These are phyloP conservation scores for Sebastes minor DNA, from an alignment of 2,797 vertebrate species.

Conservation along the genomic window DNA sequence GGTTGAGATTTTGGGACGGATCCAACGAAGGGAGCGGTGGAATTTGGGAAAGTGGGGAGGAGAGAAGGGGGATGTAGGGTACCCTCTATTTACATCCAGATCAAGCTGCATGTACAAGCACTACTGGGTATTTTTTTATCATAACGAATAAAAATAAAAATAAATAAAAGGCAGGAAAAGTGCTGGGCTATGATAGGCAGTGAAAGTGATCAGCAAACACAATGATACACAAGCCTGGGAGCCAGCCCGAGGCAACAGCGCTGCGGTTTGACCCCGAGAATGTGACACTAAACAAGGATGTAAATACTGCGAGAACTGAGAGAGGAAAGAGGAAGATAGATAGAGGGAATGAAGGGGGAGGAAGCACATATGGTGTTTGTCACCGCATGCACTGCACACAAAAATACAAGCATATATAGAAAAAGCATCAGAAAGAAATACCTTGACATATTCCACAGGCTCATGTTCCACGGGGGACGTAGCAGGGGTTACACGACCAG, in stretches of 20 bases:
- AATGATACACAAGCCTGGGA: slow-evolving; percentile 69
- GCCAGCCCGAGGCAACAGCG: slow-evolving; percentile 66
- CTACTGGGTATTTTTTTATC: slow-evolving; percentile 69
- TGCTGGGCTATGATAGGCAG: slow-evolving; percentile 37
- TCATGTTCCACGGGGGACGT: slow-evolving; percentile 23
- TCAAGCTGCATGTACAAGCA: slow-evolving; percentile 44
- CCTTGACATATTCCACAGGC: background rate
- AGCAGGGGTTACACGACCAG: slow-evolving; percentile 54
- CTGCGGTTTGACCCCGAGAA: slow-evolving; percentile 71
- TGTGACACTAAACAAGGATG: slow-evolving; percentile 74
- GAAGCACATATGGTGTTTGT: slow-evolving; percentile 53
- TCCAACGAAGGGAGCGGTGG: slow-evolving; percentile 69
- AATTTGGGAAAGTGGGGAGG: slow-evolving; percentile 22
- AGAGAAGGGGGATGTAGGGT: background rate
- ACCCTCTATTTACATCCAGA: slow-evolving; percentile 65
- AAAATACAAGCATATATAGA: slow-evolving; percentile 36
- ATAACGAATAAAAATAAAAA: slow-evolving; percentile 42
- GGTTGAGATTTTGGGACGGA: slow-evolving; percentile 82
- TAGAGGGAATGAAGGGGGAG: background rate
- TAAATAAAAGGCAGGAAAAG: slow-evolving; percentile 5
- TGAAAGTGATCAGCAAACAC: slow-evolving; percentile 69
- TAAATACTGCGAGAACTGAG: slow-evolving; percentile 60
- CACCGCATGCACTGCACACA: slow-evolving; percentile 6
- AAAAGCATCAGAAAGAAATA: slow-evolving; percentile 3
- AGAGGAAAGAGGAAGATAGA: background rate